A percentile compares a stretch with the other conserved stretches of the same genome.
Conservation (phyloP, 2,113 vertebrate genomes). For the Gasterosteus aculeatus region DNA sequence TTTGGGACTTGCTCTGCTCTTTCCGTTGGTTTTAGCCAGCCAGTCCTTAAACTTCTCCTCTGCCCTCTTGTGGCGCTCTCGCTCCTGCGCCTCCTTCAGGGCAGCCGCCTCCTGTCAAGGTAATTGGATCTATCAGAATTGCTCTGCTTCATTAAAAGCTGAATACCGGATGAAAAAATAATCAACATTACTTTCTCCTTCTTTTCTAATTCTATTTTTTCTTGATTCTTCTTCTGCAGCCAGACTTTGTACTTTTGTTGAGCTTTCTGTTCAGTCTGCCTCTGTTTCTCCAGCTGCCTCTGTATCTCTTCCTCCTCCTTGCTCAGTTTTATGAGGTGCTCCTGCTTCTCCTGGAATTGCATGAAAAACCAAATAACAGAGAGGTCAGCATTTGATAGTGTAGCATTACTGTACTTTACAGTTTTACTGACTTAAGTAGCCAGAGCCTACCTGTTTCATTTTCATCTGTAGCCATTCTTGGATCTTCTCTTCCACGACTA, state of each 20-base stretch:
- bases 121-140: not conserved
- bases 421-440: not conserved
- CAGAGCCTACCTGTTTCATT: constrained; percentile 64
- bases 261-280: constrained; percentile 84
- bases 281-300: constrained; percentile 79
- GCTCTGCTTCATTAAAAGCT: not conserved
- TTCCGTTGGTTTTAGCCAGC: constrained; percentile 86
- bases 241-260: constrained; percentile 88
- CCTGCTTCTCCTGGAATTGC: constrained; percentile 82
- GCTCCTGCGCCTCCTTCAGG: constrained; percentile 83
- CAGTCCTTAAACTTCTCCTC: constrained; percentile 90
- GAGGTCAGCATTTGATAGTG: not conserved
- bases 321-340: constrained; percentile 83
- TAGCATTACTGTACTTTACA: not conserved
- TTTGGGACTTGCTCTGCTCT: constrained; percentile 78
- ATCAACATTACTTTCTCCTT: constrained; percentile 84
- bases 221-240: constrained; percentile 90
- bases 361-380: constrained; percentile 5
- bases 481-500: constrained; percentile 84
- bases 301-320: constrained; percentile 84
- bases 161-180: not conserved
- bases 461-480: constrained; percentile 90
- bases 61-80: constrained; percentile 84
- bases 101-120: constrained; percentile 85
- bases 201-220: constrained; percentile 86